These are phyloP conservation scores for Drosophila nigritarsus DNA, from an alignment of 2,888 invertebrate genomes.

Conservation along the genomic window DNA sequence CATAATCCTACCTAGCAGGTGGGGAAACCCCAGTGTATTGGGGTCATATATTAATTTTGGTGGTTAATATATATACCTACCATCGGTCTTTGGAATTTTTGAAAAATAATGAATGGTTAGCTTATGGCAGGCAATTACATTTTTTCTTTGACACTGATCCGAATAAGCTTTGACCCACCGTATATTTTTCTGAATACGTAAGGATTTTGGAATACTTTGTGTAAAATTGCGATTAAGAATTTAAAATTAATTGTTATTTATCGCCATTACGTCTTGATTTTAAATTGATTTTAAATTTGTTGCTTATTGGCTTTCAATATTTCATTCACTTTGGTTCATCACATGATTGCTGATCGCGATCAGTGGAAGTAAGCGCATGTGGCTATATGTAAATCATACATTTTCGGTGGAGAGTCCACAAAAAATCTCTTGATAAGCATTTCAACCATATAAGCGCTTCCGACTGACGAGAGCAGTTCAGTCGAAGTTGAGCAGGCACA, in stretches of 20 bases:
- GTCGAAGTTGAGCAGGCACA: constrained; percentile 24
- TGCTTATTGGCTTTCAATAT: no score
- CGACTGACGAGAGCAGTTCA: constrained; percentile 16
- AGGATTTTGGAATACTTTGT: background rate
- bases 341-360: constrained; percentile 23
- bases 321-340: background rate
- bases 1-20: no score
- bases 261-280: background rate
- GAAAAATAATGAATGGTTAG: no score
- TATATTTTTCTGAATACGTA: background rate
- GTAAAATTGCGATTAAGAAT: background rate
- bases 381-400: background rate
- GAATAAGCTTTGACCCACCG: no score
- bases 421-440: constrained; percentile 26
- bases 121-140: no score
- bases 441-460: constrained; percentile 30
- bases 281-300: background rate
- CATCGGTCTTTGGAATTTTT: no score
- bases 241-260: background rate
- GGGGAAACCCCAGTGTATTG: no score
- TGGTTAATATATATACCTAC: no score
- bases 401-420: background rate
- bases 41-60: no score
- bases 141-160: no score
- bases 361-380: background rate